Conservation (phyloP, 2,888 invertebrate genomes). For the Drosophila pseudotakahashii region DNA sequence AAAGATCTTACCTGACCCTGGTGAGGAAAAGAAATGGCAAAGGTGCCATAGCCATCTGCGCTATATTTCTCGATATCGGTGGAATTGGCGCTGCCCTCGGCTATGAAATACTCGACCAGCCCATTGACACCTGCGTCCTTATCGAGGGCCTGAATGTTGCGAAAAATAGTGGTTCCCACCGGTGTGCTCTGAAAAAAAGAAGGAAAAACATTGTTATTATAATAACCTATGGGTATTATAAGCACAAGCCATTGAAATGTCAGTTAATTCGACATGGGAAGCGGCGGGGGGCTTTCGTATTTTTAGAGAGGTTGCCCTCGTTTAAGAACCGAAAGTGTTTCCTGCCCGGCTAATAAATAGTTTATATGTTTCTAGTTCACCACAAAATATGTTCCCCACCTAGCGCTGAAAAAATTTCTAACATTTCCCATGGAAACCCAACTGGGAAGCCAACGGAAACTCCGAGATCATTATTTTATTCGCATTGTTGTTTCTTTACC, state of each 20-base stretch:
- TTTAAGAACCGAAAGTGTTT: slow-evolving; percentile 9
- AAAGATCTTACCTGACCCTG: slow-evolving; percentile 88
- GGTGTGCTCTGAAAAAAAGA: slow-evolving; percentile 90
- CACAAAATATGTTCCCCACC: not conserved
- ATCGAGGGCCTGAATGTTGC: slow-evolving; percentile 91
- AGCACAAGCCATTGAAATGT: slow-evolving; percentile 1
- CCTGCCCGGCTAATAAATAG: not conserved
- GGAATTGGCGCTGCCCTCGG: slow-evolving; percentile 86
- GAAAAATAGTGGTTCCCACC: slow-evolving; percentile 93
- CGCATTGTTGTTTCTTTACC: slow-evolving; percentile 20
- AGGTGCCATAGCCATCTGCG: slow-evolving; percentile 92
- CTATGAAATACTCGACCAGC: slow-evolving; percentile 93
- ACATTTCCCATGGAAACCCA: slow-evolving; percentile 19
- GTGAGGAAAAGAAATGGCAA: slow-evolving; percentile 94
- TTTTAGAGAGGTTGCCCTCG: not conserved
- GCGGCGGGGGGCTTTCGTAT: not conserved
- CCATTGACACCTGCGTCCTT: slow-evolving; percentile 95
- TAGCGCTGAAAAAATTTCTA: not conserved
- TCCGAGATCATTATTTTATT: slow-evolving; percentile 35
- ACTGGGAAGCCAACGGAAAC: slow-evolving; percentile 23
- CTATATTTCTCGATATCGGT: slow-evolving; percentile 87
- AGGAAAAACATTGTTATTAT: not conserved
- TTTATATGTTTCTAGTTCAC: not conserved
- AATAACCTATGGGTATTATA: not conserved
- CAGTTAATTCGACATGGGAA: slow-evolving; percentile 16